phyloP scores from a whole-genome alignment of 2,888 invertebrate genomes.

The Dryobotodes eremita region DNA sequence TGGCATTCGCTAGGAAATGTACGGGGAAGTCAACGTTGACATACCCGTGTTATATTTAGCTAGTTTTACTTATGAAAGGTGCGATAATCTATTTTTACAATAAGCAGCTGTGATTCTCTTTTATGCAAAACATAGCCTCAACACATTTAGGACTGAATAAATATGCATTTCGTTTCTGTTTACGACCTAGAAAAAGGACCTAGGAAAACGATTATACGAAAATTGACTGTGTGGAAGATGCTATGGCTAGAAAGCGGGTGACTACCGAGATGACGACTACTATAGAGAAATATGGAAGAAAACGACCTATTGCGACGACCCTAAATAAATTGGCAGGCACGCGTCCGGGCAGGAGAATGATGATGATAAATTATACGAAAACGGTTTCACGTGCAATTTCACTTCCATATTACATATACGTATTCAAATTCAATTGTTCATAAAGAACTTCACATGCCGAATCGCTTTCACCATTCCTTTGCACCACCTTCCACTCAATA shows the following conservation, averaged over 20 bases:
- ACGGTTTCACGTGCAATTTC: neutral
- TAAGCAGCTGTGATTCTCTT: no score
- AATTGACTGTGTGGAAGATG: no score
- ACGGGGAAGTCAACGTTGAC: no score
- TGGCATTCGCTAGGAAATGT: no score
- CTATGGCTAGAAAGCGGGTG: no score
- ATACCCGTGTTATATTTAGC: no score
- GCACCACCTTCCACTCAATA: slow-evolving; percentile 77
- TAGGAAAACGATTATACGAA: no score
- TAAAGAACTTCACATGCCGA: slow-evolving; percentile 6
- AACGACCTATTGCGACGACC: no score
- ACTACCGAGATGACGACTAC: no score
- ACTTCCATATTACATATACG: no score
- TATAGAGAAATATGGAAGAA: neutral
- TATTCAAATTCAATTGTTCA: slow-evolving; percentile 5
- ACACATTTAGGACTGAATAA: neutral
- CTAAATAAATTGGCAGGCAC: neutral
- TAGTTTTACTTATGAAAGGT: no score
- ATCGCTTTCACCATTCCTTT: slow-evolving; percentile 57
- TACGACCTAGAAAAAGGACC: neutral
- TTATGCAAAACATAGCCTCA: neutral
- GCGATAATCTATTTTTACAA: no score
- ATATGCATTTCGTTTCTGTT: neutral
- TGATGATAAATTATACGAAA: neutral
- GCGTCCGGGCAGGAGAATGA: neutral